These are phyloP conservation scores for Diplolepis rosae DNA, from an alignment of 2,888 invertebrate species.

Conservation along the genomic window DNA sequence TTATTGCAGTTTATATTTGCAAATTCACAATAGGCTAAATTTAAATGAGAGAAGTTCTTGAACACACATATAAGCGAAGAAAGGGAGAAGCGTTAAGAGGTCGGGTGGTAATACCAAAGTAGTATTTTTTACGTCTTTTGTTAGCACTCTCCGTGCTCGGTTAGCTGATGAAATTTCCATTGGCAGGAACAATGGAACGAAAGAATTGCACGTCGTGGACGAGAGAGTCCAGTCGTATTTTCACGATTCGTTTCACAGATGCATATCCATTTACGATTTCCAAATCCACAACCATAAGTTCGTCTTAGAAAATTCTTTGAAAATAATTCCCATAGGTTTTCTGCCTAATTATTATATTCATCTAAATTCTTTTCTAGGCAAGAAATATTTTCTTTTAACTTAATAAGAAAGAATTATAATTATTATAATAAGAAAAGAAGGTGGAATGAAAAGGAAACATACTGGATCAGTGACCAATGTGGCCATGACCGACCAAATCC, in stretches of 20 bases:
- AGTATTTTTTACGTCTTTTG: not conserved
- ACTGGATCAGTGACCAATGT: not conserved
- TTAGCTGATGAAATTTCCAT: conserved; percentile 11
- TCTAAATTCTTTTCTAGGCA: not conserved
- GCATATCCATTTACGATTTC: conserved; percentile 5
- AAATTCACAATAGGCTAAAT: too few species aligned
- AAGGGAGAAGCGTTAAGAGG: not conserved
- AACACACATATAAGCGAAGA: not conserved
- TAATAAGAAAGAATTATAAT: too few species aligned
- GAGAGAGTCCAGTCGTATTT: conserved; percentile 13
- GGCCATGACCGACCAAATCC: not conserved
- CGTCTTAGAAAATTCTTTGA: not conserved
- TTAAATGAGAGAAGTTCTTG: not conserved
- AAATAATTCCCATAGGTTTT: not conserved
- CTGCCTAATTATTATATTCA: too few species aligned
- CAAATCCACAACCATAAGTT: not conserved
- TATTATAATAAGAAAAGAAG: not conserved
- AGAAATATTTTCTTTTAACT: not conserved
- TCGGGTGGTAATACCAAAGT: not conserved
- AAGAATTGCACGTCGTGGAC: not conserved
- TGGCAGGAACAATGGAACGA: conserved; percentile 14
- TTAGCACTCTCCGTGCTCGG: conserved; percentile 2
- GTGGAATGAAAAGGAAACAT: not conserved
- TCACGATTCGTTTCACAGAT: conserved; percentile 16
- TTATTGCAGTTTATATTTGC: too few species aligned